Evolutionary conservation across 2,113 vertebrate genomes (phyloP).

Genomic region (Charina bottae): DNA sequence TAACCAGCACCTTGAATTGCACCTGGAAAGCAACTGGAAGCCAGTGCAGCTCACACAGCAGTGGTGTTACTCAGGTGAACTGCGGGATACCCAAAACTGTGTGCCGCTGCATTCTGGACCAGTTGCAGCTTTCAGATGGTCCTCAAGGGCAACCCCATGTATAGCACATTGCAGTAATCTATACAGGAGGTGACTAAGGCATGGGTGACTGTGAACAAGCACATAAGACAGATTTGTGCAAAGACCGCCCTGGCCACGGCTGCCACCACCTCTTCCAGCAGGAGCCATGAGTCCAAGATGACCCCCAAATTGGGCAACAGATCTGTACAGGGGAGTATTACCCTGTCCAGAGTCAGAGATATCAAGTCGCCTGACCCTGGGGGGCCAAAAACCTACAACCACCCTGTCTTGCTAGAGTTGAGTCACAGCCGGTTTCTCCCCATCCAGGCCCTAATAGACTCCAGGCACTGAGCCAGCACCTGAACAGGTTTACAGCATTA

Average conservation of each 20-base stretch:
- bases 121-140: too few species aligned
- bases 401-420: neutral
- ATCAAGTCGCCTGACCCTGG: too few species aligned
- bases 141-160: too few species aligned
- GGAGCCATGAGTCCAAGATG: neutral
- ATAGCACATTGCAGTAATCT: too few species aligned
- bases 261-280: too few species aligned
- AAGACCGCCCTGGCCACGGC: neutral
- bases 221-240: neutral
- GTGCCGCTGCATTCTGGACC: too few species aligned
- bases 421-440: neutral
- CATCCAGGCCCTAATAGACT: neutral
- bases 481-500: neutral
- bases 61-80: neutral
- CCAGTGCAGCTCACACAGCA: neutral
- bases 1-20: too few species aligned
- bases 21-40: neutral
- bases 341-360: too few species aligned
- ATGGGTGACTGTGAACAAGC: too few species aligned
- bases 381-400: too few species aligned
- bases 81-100: too few species aligned
- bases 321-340: neutral
- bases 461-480: too few species aligned
- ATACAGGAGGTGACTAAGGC: neutral
- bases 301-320: neutral